Percentiles rank a stretch among this genome's conserved stretches.
Conservation (phyloP, 2,797 vertebrate species). For the Mormyrus hasselquistii region DNA sequence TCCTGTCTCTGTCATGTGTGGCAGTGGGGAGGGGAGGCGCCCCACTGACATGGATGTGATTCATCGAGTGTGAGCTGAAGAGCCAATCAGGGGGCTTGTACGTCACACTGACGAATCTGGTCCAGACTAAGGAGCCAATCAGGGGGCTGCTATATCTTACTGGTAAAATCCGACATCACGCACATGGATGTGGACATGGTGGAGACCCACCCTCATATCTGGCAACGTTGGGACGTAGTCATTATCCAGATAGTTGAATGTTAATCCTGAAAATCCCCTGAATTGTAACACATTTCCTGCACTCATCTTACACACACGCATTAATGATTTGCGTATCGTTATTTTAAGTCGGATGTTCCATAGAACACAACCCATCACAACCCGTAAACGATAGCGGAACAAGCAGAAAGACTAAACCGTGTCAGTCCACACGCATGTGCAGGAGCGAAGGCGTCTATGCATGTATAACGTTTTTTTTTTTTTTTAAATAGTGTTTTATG, state of each 20-base stretch:
- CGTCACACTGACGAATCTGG: background rate
- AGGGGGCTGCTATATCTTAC: background rate
- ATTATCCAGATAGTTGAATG: background rate
- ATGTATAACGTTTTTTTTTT: background rate
- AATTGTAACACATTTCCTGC: background rate
- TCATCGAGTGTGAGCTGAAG: background rate
- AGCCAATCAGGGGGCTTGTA: background rate
- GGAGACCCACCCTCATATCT: background rate
- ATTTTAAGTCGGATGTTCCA: background rate
- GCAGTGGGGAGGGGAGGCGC: background rate
- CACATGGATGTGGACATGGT: background rate
- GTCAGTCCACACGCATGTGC: background rate
- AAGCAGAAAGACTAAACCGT: background rate
- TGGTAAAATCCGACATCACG: background rate
- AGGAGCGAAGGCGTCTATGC: background rate
- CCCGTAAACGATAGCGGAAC: background rate
- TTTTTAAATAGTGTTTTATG: background rate
- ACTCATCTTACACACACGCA: background rate
- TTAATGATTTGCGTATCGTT: background rate
- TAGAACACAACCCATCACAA: background rate
- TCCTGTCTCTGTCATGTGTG: background rate
- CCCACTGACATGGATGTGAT: background rate
- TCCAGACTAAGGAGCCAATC: background rate
- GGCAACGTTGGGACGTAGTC: background rate
- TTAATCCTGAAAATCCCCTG: background rate